Percentiles rank a stretch among this genome's conserved stretches.
Evolutionary conservation across 2,797 vertebrate genomes (phyloP).

Genomic region (Glyptemys insculpta): DNA sequence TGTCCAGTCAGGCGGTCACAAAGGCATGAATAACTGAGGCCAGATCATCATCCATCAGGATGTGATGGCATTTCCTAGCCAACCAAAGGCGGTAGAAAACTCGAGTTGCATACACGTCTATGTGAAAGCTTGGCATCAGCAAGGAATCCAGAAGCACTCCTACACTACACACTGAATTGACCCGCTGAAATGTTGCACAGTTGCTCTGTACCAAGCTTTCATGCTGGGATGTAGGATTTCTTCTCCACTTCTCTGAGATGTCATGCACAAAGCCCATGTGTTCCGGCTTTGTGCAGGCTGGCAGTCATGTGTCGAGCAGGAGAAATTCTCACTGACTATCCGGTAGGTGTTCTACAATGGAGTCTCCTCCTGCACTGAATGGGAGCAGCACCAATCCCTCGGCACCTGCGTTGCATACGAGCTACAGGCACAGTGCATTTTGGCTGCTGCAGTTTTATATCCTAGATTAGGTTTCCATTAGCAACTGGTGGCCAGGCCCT

Average conservation of each 20-base stretch:
- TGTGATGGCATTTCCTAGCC: not conserved
- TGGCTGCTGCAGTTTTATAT: not conserved
- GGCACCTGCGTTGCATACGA: not conserved
- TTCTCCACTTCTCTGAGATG: not conserved
- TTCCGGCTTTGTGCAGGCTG: not conserved
- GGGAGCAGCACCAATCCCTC: not conserved
- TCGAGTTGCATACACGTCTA: not conserved
- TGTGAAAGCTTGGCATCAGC: rapidly evolving
- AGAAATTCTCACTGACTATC: not conserved
- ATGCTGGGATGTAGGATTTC: rapidly evolving
- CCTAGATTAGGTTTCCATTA: not conserved
- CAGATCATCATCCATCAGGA: not conserved
- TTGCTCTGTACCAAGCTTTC: not conserved
- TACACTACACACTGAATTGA: not conserved
- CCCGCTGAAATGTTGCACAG: not conserved
- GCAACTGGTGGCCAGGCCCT: not conserved
- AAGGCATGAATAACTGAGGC: not conserved
- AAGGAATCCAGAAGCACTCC: not conserved
- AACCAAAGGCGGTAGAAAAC: not conserved
- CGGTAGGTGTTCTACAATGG: not conserved
- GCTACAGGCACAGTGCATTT: not conserved
- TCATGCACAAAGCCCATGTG: not conserved
- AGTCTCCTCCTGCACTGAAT: not conserved
- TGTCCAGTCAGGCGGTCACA: not conserved
- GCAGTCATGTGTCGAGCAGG: not conserved